phyloP scores from a whole-genome alignment of 53 echinoderm and acorn worm species.

The Patiria pectinifera region DNA sequence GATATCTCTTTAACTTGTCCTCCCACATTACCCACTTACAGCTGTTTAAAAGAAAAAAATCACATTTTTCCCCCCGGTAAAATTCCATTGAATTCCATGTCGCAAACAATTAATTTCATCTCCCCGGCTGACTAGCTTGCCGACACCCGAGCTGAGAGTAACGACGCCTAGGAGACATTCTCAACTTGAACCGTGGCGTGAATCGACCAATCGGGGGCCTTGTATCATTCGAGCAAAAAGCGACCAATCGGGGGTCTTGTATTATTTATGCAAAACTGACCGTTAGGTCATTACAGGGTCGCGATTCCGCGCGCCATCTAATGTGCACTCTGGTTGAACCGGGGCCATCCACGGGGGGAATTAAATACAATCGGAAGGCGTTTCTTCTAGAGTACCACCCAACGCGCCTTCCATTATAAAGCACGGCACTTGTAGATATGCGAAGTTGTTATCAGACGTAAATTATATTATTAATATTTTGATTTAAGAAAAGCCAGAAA shows the following conservation, averaged over 20 bases:
- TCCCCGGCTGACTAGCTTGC: neutral
- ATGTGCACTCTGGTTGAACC: conserved; percentile 49
- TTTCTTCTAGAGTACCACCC: conserved; percentile 45
- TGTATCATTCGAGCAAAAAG: conserved; percentile 23
- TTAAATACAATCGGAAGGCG: conserved; percentile 24
- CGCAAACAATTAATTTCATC: conserved; percentile 31
- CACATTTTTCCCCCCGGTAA: neutral
- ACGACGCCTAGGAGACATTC: neutral
- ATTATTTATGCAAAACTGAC: conserved; percentile 46
- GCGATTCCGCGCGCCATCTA: neutral
- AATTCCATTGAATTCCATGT: conserved; percentile 26
- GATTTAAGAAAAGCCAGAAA: no score
- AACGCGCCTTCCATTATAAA: neutral
- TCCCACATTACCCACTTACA: neutral
- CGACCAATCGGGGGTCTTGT: conserved; percentile 26
- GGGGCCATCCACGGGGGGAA: conserved; percentile 25
- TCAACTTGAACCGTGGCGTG: neutral
- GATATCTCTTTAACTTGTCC: neutral
- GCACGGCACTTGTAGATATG: neutral
- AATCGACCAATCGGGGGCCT: conserved; percentile 18
- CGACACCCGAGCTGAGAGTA: conserved; percentile 34
- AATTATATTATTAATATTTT: no score
- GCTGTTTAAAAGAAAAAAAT: neutral
- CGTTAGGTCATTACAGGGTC: conserved; percentile 34
- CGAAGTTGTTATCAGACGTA: no score